Evolutionary conservation across 2,888 invertebrate genomes (phyloP), one percentile per base, ranked within the genome.

Genomic region (Ornithoptera priamus): DNA sequence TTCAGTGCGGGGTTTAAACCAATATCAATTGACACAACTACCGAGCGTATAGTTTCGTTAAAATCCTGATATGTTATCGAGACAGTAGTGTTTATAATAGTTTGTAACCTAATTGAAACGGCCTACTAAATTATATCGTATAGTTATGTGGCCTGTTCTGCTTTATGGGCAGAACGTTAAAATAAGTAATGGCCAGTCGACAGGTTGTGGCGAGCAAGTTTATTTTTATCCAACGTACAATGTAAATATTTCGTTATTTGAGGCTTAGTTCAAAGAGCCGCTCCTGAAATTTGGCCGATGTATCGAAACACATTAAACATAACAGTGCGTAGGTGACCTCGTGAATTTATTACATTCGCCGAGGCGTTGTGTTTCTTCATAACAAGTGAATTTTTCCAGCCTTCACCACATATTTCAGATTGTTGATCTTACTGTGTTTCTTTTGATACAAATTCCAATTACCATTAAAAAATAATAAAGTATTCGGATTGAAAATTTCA

Each of bases 271-370:
- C 80, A 80, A 80, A 81, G 80, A 77, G 76, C 71, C 71, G 75
- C 76, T 74, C 71, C 68, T 75, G 75, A 77, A 77, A 78, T 75
- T 77, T 75, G 75, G 75, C 67, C 74, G 74, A 76, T 75, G 74
- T 76, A 78, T 74, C 72, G 74, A 75, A 77, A 75, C 78, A 77
- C 74, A 77, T 79, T 78, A 80, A 81, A 79, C 78, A 78, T 68
- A 66, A 69, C 65, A 71, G 72, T 73, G 72, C 72, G 73, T 75
- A 73, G 71, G 75, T 76, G 76, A 79, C 79, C 79, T 79, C 76
- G 79, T 12, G 24, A 39, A 64, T 70, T 70, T 67, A 67, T 67
- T 63, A 50, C 61, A 42, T 50, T 62, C 65, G 30, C 57, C 65
- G 8, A 42, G 10, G 61, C 62, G 50, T 62, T 60, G 63, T 65